Conservation (phyloP, 2,797 vertebrate genomes). For the Fringilla coelebs region DNA sequence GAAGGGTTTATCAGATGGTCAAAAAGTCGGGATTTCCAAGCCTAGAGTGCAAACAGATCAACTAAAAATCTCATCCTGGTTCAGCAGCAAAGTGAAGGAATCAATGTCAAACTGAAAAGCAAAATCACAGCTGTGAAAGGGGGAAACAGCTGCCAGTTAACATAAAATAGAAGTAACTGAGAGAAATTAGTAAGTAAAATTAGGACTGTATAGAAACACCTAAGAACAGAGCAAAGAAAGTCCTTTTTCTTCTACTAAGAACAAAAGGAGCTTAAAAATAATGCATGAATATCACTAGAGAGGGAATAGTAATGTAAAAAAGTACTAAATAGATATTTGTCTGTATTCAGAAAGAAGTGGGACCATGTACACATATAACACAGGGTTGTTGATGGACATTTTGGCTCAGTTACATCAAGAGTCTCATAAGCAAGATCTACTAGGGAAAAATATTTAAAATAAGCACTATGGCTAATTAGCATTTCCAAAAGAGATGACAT, state of each 20-base stretch:
- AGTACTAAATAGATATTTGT: neutral
- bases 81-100: neutral
- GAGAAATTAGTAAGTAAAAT: neutral
- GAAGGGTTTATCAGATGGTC: neutral
- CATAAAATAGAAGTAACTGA: neutral
- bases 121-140: neutral
- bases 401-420: neutral
- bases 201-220: neutral
- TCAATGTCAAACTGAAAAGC: neutral
- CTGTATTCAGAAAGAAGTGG: neutral
- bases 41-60: neutral
- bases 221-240: neutral
- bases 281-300: neutral
- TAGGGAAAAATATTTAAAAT: neutral
- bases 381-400: fast-evolving
- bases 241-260: neutral
- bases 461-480: neutral
- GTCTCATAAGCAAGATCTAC: neutral
- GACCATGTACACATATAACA: neutral
- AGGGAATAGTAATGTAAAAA: neutral
- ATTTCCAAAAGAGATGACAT: neutral
- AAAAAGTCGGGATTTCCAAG: neutral
- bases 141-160: neutral
- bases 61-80: neutral
- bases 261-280: neutral